A percentile compares a stretch with the other conserved stretches of the same genome.
Evolutionary conservation across 2,113 vertebrate species (phyloP).

Genomic region (Scomber colias): DNA sequence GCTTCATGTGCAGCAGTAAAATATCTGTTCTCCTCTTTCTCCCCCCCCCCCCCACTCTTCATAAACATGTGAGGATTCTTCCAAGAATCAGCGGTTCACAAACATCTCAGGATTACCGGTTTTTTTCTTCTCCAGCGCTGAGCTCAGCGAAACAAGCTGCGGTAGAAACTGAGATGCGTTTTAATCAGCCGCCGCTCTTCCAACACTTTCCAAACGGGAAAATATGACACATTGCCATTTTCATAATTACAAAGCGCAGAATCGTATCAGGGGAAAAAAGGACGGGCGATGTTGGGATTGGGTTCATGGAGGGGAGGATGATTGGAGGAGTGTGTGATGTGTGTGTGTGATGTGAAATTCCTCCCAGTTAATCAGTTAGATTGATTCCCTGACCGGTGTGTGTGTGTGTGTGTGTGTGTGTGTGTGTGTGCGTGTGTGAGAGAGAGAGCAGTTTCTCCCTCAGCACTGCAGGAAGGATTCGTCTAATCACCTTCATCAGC

Average conservation of each 20-base stretch:
- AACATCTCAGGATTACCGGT: constrained; percentile 26
- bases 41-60: background rate
- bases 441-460: constrained; percentile 36
- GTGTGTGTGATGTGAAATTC: constrained; percentile 10
- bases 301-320: constrained; percentile 9
- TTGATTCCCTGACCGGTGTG: constrained; percentile 48
- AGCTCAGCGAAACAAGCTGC: constrained; percentile 57
- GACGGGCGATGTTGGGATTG: constrained; percentile 1
- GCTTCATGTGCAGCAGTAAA: constrained; percentile 9
- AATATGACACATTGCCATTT: constrained; percentile 61
- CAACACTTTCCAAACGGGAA: constrained; percentile 41
- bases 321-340: constrained; percentile 7
- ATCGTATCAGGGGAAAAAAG: constrained; percentile 25
- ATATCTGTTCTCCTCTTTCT: constrained; percentile 2
- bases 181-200: constrained; percentile 25
- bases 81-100: constrained; percentile 53
- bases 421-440: constrained; percentile 8
- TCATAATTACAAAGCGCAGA: constrained; percentile 48
- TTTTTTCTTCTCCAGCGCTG: constrained; percentile 34
- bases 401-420: constrained; percentile 21
- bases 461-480: constrained; percentile 22
- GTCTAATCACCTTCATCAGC: constrained; percentile 63
- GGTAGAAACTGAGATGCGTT: constrained; percentile 26
- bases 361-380: constrained; percentile 68
- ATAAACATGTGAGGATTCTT: constrained; percentile 30